phyloP scores from a whole-genome alignment of 2,888 invertebrate species.

The Sympetrum striolatum region DNA sequence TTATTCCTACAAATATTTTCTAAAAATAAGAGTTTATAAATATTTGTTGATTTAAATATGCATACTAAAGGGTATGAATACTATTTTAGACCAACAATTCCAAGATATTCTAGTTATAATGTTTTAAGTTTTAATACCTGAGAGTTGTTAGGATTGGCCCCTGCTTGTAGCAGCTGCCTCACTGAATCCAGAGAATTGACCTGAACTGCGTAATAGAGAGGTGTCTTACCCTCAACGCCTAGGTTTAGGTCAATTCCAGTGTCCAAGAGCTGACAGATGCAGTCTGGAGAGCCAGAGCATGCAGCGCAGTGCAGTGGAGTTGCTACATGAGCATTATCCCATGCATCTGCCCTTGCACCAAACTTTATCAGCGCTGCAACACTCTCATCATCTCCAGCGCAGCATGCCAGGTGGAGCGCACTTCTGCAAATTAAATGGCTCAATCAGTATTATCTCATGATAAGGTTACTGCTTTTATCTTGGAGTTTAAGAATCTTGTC shows the following conservation, averaged over 20 bases:
- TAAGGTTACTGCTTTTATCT: conserved; percentile 53
- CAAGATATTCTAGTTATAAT: conserved; percentile 52
- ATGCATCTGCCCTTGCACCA: conserved; percentile 73
- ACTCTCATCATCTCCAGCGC: conserved; percentile 75
- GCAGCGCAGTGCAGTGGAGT: conserved; percentile 82
- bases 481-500: conserved; percentile 53
- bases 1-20: no score
- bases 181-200: conserved; percentile 78
- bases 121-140: conserved; percentile 61
- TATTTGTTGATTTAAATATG: not conserved
- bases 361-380: conserved; percentile 72
- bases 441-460: no score
- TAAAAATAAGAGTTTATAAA: not conserved
- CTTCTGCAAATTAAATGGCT: conserved; percentile 59
- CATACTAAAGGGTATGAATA: conserved; percentile 46
- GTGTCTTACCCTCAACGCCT: conserved; percentile 69
- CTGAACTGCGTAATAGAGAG: conserved; percentile 84
- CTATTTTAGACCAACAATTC: no score
- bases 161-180: conserved; percentile 73
- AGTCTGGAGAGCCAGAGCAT: conserved; percentile 67
- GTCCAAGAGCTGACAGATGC: conserved; percentile 70
- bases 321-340: conserved; percentile 74
- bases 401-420: conserved; percentile 79
- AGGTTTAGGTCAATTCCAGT: conserved; percentile 83
- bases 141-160: conserved; percentile 82